Conservation (phyloP, 1,140 invertebrate species). For the Yoshiicerus persimilis region DNA sequence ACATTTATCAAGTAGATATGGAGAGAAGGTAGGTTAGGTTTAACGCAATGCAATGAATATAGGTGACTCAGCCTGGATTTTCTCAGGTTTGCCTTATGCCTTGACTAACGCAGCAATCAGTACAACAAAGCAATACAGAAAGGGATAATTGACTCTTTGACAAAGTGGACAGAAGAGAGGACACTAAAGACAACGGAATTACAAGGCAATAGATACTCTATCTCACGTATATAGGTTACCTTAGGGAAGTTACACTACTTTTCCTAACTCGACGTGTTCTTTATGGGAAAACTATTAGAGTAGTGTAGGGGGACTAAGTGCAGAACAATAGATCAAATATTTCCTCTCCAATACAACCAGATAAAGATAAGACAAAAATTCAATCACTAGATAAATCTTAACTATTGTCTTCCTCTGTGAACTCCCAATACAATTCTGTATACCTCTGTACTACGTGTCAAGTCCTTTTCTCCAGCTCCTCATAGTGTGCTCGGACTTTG, state of each 20-base stretch:
- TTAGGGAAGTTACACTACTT: background rate
- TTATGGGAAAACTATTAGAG: background rate
- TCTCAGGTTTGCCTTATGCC: background rate
- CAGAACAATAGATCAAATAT: background rate
- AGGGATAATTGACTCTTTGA: constrained; percentile 12
- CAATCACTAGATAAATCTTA: background rate
- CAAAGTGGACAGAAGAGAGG: background rate
- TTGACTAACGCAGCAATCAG: background rate
- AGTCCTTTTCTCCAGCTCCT: background rate
- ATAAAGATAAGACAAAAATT: background rate
- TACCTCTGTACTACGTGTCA: background rate
- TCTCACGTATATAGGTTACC: background rate
- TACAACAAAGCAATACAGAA: background rate
- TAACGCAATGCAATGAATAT: background rate
- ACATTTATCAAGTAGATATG: background rate
- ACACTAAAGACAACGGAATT: background rate
- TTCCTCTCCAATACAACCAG: background rate
- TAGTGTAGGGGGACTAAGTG: background rate
- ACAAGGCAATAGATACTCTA: background rate
- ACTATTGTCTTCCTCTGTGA: background rate
- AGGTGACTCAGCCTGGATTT: background rate
- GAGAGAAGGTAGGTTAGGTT: background rate
- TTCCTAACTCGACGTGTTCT: background rate
- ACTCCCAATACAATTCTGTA: background rate
- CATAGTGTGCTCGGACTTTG: background rate